Base-by-base conservation (phyloP, 2,888 invertebrate genomes). In the Ecdyonurus torrentis region DNA sequence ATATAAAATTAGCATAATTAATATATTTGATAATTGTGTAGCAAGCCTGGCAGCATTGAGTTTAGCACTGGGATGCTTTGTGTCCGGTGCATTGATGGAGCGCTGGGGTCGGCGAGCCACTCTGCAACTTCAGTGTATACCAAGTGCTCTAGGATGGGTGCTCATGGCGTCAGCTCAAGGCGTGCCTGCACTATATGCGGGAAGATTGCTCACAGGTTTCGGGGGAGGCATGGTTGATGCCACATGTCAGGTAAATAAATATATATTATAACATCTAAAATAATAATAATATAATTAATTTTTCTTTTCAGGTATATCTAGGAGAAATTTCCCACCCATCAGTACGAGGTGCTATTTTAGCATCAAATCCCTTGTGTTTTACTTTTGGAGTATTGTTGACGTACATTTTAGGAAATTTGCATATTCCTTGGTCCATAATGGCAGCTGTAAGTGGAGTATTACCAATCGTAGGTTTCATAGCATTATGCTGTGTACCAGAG, bases 401-500 rank as follows among this genome's bases (percentile, higher is more conserved):
- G 24, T 60, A 60, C 25, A 24, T 25, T 22, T 19, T 60, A 18
- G 60, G 60, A 24, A 7, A 7, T 20, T 25, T 2, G 3, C 2
- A 19, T 3, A 10, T 60, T 23, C 22, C 24, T 18, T 60, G 60
- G 60, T 20, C 20, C 25, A 19, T 24, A 2, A 60, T 37, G 23
- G 60, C 60, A n/a, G 60, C 24, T 2, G 24, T 60, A 7, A 23
- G 60, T 22, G 22, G 24, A 18, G 25, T 37, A 1, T 18, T 60
- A 18, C 60, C 60, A 7, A 2, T 60, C 19, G 2, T 60, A 2
- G 25, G 20, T 10, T 60, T 60, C 22, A 2, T 60, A n/a, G 37
- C 24, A 10, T 20, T 61, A 23, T 69, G 70, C 50, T 71, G 81
- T 81, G 78, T 81, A 1, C 60, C 60, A 2, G 60, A 60, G 60